phyloP scores from a whole-genome alignment of 2,888 invertebrate genomes.

The Artemia sinica region DNA sequence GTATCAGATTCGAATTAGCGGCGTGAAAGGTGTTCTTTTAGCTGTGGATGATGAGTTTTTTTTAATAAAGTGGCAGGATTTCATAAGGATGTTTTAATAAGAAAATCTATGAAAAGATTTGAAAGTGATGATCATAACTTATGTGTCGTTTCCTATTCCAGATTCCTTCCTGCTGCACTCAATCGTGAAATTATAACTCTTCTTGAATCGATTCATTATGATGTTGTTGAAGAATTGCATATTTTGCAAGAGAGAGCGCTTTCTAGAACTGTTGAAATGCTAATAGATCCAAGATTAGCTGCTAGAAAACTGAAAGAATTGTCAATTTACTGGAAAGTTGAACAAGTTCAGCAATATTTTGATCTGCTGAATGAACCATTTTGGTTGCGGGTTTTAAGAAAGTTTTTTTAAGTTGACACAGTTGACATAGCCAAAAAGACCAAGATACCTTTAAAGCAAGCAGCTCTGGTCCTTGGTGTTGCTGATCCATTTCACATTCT shows the following conservation, averaged over 20 bases:
- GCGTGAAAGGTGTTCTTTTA: slow-evolving; percentile 14
- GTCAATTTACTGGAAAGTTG: background rate
- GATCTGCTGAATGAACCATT: slow-evolving; percentile 16
- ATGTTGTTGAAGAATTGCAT: slow-evolving; percentile 6
- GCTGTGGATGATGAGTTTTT: background rate
- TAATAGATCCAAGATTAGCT: background rate
- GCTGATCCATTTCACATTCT: slow-evolving; percentile 7
- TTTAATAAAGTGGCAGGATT: background rate
- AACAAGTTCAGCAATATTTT: background rate
- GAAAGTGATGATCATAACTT: slow-evolving; percentile 1
- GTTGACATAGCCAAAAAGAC: background rate
- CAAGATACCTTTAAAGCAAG: slow-evolving; percentile 2
- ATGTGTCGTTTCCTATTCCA: slow-evolving; percentile 12
- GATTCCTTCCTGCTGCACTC: slow-evolving; percentile 10
- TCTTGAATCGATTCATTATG: slow-evolving; percentile 6
- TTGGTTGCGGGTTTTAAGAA: slow-evolving; percentile 6
- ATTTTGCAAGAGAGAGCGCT: background rate
- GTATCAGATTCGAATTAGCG: slow-evolving; percentile 15
- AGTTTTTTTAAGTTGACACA: background rate
- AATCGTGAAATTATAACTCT: slow-evolving; percentile 17
- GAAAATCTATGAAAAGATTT: slow-evolving; percentile 16
- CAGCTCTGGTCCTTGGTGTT: slow-evolving; percentile 7
- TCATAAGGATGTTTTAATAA: background rate
- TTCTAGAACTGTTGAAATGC: background rate
- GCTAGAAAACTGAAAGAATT: background rate